Percentiles rank a stretch among this genome's conserved stretches.
These are phyloP conservation scores for Thinocorus orbignyianus DNA, from an alignment of 2,113 vertebrate species.

Conservation along the genomic window DNA sequence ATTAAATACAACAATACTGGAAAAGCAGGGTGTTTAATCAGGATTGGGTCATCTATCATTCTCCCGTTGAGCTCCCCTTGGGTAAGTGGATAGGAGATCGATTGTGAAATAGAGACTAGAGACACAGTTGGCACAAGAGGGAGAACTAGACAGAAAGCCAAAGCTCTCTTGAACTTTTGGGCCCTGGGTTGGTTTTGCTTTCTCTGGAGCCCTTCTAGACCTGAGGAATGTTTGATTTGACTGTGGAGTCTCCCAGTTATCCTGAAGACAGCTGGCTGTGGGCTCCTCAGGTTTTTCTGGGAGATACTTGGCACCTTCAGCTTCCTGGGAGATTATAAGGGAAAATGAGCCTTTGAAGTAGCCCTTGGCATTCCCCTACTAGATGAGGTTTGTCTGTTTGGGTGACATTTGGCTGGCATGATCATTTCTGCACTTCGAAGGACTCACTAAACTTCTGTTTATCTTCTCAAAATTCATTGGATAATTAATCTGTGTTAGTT, in stretches of 20 bases:
- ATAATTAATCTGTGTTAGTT: background rate
- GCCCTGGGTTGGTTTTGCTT: background rate
- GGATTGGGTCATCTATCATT: conserved; percentile 6
- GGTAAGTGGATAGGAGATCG: background rate
- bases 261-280: background rate
- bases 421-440: background rate
- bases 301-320: background rate
- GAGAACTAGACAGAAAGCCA: background rate
- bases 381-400: background rate
- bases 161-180: background rate
- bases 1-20: conserved; percentile 22
- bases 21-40: background rate
- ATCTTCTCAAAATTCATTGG: background rate
- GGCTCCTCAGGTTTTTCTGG: background rate
- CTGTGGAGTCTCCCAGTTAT: background rate
- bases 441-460: background rate
- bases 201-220: background rate
- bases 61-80: background rate
- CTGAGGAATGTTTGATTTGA: background rate
- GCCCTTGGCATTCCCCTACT: background rate
- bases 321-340: background rate
- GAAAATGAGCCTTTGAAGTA: background rate
- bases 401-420: background rate
- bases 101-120: background rate
- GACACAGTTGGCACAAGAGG: background rate